Evolutionary conservation across 1,140 invertebrate species (phyloP).

Genomic region (Drosophila pectinifera): DNA sequence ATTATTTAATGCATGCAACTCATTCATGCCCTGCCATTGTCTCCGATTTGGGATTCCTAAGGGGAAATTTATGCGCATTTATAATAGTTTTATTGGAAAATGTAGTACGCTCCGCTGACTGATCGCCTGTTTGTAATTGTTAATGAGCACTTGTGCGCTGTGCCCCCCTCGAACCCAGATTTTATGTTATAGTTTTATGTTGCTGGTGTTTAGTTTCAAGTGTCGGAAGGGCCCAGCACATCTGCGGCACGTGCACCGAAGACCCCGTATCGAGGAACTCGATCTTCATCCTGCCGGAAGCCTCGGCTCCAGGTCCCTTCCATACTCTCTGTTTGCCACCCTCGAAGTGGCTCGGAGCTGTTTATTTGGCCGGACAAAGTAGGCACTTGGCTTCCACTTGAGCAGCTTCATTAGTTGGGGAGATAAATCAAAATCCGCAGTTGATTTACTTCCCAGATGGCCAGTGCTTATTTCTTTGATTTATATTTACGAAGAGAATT

Average conservation of each 20-base stretch:
- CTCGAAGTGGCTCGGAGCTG: conserved; percentile 11
- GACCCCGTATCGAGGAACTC: conserved; percentile 24
- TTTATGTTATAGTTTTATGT: conserved; percentile 39
- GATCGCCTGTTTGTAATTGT: conserved; percentile 59
- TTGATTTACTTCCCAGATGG: conserved; percentile 55
- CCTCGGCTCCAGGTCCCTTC: conserved; percentile 2
- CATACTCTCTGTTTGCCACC: conserved; percentile 22
- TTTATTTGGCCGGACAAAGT: conserved; percentile 47
- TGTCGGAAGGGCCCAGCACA: conserved; percentile 33
- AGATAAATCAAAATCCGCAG: conserved; percentile 57
- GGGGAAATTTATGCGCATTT: conserved; percentile 76
- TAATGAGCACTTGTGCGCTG: conserved; percentile 66
- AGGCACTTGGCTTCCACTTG: conserved; percentile 51
- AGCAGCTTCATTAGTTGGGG: conserved; percentile 55
- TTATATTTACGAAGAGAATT: conserved; percentile 1
- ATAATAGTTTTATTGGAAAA: conserved; percentile 76
- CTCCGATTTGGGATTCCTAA: conserved; percentile 27
- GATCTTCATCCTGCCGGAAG: conserved; percentile 65
- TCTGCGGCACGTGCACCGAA: conserved; percentile 72
- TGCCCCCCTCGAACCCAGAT: conserved; percentile 34
- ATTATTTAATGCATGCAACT: conserved; percentile 40
- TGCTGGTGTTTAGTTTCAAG: conserved; percentile 49
- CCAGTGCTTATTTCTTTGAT: conserved; percentile 17
- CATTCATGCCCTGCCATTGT: conserved; percentile 41
- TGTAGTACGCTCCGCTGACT: conserved; percentile 42